Base-by-base conservation (phyloP, 2,797 vertebrate species). In the Kryptopterus vitreolus region DNA sequence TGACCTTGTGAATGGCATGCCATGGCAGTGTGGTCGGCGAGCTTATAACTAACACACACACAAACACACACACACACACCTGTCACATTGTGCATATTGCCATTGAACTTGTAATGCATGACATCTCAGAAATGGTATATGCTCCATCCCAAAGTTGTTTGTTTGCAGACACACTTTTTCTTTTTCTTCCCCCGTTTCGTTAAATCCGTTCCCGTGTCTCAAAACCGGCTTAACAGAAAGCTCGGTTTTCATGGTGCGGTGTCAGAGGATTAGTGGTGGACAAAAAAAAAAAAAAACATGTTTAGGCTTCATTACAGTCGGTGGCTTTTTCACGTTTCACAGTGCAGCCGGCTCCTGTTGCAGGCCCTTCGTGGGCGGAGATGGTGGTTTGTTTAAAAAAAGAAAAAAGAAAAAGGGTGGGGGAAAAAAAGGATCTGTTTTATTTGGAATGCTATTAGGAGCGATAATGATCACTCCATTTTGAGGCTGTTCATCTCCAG, bases 341-440 rank as follows among this genome's bases (percentile, higher is more conserved):
- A 22, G 35, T 70, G 16, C 38, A 26, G 35, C 65, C 61, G 9
- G 72, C 75, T 73, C 79, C 62, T 80, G 20, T 61, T 74, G 43
- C 53, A 26, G 38, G 73, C 50, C 62, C 43, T 53, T 77, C 77
- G 68, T 81, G 52, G 59, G 68, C 33, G 33, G 68, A 74, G 69
- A 46, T 7, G 66, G 62, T 61, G 48, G 70, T 48, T 50, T 53
- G 63, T 48, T 77, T 66, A 43, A 75, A 72, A 57, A 4, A 24
- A 46, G 26, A 46, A 18, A 10, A n/a, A 48, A 69, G 2, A 35
- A 22, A 20, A 77, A n/a, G n/a, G n/a, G n/a, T n/a, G n/a, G n/a
- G n/a, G n/a, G n/a, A n/a, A 77, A 81, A 83, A 81, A 59, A 31
- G 71, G 58, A 65, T 84, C 76, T 22, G 77, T 85, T 85, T 81